A percentile compares a stretch with the other conserved stretches of the same genome.
phyloP scores from a whole-genome alignment of 2,113 vertebrate species.

The Neofelis nebulosa region DNA sequence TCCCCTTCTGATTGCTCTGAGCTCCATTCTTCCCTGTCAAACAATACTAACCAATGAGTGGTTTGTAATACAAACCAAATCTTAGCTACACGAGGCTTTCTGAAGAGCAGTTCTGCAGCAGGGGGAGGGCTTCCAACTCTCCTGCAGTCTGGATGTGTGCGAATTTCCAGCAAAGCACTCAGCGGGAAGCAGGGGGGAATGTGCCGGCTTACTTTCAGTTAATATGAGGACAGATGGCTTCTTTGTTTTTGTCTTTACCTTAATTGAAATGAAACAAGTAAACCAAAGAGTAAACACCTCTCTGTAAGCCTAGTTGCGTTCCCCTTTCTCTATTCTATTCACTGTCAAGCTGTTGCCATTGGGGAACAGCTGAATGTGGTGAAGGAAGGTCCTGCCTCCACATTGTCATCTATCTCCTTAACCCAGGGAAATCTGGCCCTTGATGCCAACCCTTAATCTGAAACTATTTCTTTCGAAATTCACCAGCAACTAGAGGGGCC shows the following conservation, averaged over 20 bases:
- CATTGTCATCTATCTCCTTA: background rate
- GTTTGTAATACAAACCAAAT: background rate
- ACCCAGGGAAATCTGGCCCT: background rate
- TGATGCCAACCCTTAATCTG: background rate
- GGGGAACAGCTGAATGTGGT: too few species aligned
- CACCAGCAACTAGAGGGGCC: background rate
- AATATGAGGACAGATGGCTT: background rate
- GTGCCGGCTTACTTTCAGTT: background rate
- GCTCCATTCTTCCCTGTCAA: background rate
- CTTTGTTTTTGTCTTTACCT: background rate
- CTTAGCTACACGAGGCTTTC: background rate
- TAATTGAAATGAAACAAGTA: background rate
- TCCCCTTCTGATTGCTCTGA: background rate
- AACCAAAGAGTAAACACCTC: background rate
- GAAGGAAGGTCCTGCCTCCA: background rate
- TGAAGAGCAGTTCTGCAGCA: background rate
- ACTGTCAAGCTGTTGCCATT: background rate
- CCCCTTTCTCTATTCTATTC: background rate
- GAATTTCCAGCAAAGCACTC: background rate
- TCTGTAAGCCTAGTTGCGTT: too few species aligned
- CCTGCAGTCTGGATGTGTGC: fast-evolving
- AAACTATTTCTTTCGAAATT: background rate
- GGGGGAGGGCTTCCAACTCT: too few species aligned
- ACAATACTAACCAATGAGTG: background rate
- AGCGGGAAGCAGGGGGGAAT: background rate